Evolutionary conservation across 1,140 invertebrate species (phyloP), one percentile per base, ranked within the genome.

Genomic region (Euglossa dilemma): DNA sequence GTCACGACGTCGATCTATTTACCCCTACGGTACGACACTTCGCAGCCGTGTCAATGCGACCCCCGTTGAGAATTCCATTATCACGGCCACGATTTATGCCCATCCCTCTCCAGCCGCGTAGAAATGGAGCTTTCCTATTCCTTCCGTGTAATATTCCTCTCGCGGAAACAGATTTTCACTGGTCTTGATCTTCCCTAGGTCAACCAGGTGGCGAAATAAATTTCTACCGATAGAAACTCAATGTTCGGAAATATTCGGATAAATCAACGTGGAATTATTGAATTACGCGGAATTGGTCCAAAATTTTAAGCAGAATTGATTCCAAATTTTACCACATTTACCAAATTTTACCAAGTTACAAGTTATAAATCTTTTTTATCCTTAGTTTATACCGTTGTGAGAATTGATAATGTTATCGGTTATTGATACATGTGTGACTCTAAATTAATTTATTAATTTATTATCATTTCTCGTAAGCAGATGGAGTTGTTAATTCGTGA

Each of bases 1-100:
- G 79, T 79, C 87, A 59, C 85, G 77, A 84, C 76, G 89, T 79
- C 87, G 86, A 90, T 90, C 83, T 88, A 90, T 91, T 91, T 89
- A 83, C 75, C 80, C 82, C 85, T 63, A 56, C 77, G 76, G 87
- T 57, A 79, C 84, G 92, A 93, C 92, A 93, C 86, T 91, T 92
- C 81, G 89, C 88, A 87, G 88, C 89, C 85, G 89, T 87, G 90
- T 91, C 90, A 93, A 91, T 90, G 91, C 87, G 82, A 91, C 90
- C 92, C 93, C 93, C 89, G 93, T 90, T 88, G 93, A 92, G 93
- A 94, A 92, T 94, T 93, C 93, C 93, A 94, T 94, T 94, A 94
- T 92, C 92, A 88, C 83, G 25, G 47, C 83, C 85, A 88, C 90
- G 91, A 93, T 94, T 93, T 91, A 90, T 91, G 83, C 84, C 69